These are phyloP conservation scores for Lomographa bimaculata DNA, from an alignment of 2,888 invertebrate genomes.

Conservation along the genomic window DNA sequence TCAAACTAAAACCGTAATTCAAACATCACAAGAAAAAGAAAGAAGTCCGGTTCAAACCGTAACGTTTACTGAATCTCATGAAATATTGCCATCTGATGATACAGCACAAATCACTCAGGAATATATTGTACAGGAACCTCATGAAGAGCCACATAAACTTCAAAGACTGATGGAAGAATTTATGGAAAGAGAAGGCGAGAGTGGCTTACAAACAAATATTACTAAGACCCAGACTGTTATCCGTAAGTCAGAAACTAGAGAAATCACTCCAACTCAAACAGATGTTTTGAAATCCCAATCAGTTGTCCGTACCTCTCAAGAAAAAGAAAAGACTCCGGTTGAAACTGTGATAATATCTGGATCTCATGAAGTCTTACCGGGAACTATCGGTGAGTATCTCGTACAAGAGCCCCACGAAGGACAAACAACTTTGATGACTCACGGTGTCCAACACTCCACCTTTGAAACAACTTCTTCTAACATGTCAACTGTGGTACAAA, in stretches of 20 bases:
- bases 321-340: slow-evolving; percentile 43
- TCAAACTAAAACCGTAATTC: slow-evolving; percentile 17
- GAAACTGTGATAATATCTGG: slow-evolving; percentile 42
- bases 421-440: slow-evolving; percentile 35
- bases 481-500: slow-evolving; percentile 88
- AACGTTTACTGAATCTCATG: slow-evolving; percentile 40
- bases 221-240: not conserved
- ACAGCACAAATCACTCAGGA: slow-evolving; percentile 32
- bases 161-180: slow-evolving; percentile 21
- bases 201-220: no score
- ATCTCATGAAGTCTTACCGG: slow-evolving; percentile 39
- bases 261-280: no score
- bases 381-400: slow-evolving; percentile 40
- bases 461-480: slow-evolving; percentile 53
- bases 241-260: slow-evolving; percentile 8
- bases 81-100: slow-evolving; percentile 35
- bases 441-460: slow-evolving; percentile 50
- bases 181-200: not conserved
- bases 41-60: slow-evolving; percentile 40
- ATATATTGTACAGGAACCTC: slow-evolving; percentile 53
- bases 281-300: no score
- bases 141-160: slow-evolving; percentile 32
- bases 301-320: slow-evolving; percentile 26
- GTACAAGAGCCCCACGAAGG: slow-evolving; percentile 54
- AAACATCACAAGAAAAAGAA: slow-evolving; percentile 39